Conservation (phyloP, 2,888 invertebrate species). For the Dendrolimus pini region DNA sequence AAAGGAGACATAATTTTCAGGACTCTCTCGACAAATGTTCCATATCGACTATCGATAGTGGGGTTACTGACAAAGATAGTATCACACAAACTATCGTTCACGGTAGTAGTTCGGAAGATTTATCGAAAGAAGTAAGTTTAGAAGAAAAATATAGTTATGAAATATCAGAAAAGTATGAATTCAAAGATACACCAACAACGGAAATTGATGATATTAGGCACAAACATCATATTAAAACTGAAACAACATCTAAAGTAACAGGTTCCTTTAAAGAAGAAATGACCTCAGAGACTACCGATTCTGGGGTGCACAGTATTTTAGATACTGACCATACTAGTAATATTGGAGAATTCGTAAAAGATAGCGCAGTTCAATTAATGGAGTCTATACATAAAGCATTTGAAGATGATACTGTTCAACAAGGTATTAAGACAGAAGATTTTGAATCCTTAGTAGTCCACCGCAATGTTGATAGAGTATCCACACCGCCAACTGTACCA, state of each 20-base stretch:
- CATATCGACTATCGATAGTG: slow-evolving; percentile 34
- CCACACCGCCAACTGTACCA: slow-evolving; percentile 83
- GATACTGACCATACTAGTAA: slow-evolving; percentile 24
- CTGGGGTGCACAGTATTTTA: slow-evolving; percentile 44
- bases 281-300: slow-evolving; percentile 41
- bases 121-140: slow-evolving; percentile 58
- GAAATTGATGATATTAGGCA: no score
- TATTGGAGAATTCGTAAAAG: slow-evolving; percentile 24
- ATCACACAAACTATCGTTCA: slow-evolving; percentile 30
- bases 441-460: slow-evolving; percentile 34
- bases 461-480: slow-evolving; percentile 48
- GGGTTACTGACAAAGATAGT: slow-evolving; percentile 32
- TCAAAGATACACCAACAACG: no score
- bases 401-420: slow-evolving; percentile 50
- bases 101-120: slow-evolving; percentile 59
- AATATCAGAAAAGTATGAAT: slow-evolving; percentile 16
- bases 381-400: slow-evolving; percentile 62
- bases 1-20: slow-evolving; percentile 17
- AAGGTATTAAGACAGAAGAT: slow-evolving; percentile 60
- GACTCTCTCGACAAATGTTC: slow-evolving; percentile 16
- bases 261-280: slow-evolving; percentile 36
- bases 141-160: slow-evolving; percentile 67
- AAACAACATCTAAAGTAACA: no score
- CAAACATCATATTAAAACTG: no score
- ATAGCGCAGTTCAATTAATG: slow-evolving; percentile 38